Base-by-base conservation (phyloP, 2,113 vertebrate genomes). In the Eleginops maclovinus region DNA sequence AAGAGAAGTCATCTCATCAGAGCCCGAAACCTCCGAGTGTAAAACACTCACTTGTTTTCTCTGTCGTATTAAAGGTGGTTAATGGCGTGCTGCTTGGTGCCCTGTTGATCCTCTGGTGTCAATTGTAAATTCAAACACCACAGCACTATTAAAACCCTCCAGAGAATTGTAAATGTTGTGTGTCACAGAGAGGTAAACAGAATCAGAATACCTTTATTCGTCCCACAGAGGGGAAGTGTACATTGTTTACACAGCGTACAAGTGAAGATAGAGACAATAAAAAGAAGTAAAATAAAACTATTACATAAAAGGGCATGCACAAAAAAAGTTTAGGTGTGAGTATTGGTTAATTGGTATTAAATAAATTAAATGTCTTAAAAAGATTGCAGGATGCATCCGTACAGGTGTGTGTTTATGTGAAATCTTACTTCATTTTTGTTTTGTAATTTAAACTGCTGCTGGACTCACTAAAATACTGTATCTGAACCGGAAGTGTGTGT, bases 1-100 rank as follows among this genome's bases (percentile, higher is more conserved):
- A 92, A 77, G 62, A 84, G 88, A 90, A 85, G 83, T 88, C 78
- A 85, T 40, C 66, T 92, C 77, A 92, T 88, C 59, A 67, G 63
- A 66, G 65, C 5, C 74, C 75, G 82, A 91, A 88, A 66, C 44
- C 28, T 81, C 62, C 28, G 44, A 24, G 59, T 75, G 49, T 77
- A 43, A 64, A 83, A 64, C 73, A 60, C 71, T 12, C 43, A 46
- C 64, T 72, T 63, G 19, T 70, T 72, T 63, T 66, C 53, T 60
- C 44, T 28, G 11, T 67, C 36, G 3, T 44, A 24, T 62, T 80
- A 74, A 58, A 68, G 26, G 54, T 28, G 17, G 53, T 64, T 82
- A 85, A 84, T 84, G 49, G 31, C 31, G 3, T 46, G 17, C 69
- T 68, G 24, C 26, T 69, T 53, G n/a, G 60, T 60, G 75, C 43